Evolutionary conservation across 2,888 invertebrate genomes (phyloP), one percentile per base, ranked within the genome.

Genomic region (Chesias legatella): DNA sequence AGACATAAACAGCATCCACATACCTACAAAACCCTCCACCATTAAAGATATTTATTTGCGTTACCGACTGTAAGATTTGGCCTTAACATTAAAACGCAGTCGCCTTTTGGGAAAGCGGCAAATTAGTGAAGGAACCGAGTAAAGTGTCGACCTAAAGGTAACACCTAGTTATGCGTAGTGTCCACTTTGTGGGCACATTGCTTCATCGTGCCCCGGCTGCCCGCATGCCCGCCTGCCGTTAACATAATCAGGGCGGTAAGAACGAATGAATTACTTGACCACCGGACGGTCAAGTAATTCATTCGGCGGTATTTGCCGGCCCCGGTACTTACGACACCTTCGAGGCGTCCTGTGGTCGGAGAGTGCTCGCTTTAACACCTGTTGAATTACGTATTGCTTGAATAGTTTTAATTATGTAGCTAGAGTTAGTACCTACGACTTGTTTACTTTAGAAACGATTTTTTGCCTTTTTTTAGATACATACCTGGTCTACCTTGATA

Each of bases 241-340:
- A 30, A 45, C 36, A 45, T 39, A 36, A 42, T 36, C 33, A 36
- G 30, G 31, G 27, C 21, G 24, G 13, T 43, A 31, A 43, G 40
- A 39, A 34, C 33, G 42, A n/a, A n/a, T n/a, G n/a, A n/a, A n/a
- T n/a, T n/a, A n/a, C n/a, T n/a, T n/a, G 38, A 31, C 28, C 26
- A 33, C 38, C 25, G 49, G 49, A 34, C 43, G 49, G 49, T 37
- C 43, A 40, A 43, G 37, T 43, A 39, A 46, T 50, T 43, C 40
- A 46, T 43, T 49, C 37, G 32, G 44, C 45, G 42, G 39, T 41
- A 29, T 36, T 40, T 33, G 38, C 32, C 21, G 26, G 33, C 3
- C 3, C 25, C 24, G 25, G 29, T 28, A 37, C 33, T 46, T 43
- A 41, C 34, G 38, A 37, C 33, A 36, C 33, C 36, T 28, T 31